phyloP scores from a whole-genome alignment of 2,797 vertebrate genomes.

The Lutjanus argentimaculatus region DNA sequence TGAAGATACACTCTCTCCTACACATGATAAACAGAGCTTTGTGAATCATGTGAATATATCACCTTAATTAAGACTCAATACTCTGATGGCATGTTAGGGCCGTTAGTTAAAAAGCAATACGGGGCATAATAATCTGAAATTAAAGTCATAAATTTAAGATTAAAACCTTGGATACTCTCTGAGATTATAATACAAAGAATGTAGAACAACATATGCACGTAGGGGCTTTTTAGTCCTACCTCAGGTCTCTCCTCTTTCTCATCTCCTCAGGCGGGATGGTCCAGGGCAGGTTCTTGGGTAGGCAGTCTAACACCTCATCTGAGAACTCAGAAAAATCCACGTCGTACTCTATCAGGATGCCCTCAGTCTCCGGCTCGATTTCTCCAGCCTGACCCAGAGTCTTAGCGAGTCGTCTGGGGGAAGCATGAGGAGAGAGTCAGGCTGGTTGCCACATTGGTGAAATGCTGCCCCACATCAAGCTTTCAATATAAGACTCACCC shows the following conservation, averaged over 20 bases:
- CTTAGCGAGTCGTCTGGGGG: constrained; percentile 90
- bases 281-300: constrained; percentile 93
- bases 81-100: too few relatives aligned
- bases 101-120: too few relatives aligned
- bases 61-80: background rate
- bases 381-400: constrained; percentile 96
- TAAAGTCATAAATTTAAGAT: too few relatives aligned
- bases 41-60: constrained; percentile 16
- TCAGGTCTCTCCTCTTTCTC: constrained; percentile 91
- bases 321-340: constrained; percentile 96
- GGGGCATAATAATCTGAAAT: too few relatives aligned
- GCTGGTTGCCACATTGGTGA: background rate
- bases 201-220: background rate
- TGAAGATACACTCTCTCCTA: constrained; percentile 96
- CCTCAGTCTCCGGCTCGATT: constrained; percentile 97
- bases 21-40: constrained; percentile 61
- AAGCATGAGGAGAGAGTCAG: background rate
- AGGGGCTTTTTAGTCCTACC: constrained; percentile 79
- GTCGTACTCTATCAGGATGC: constrained; percentile 93
- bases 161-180: too few relatives aligned
- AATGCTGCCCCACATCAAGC: background rate
- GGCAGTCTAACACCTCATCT: constrained; percentile 90
- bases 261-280: constrained; percentile 90
- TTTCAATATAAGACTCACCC: constrained; percentile 87
- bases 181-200: background rate